phyloP scores from a whole-genome alignment of 2,888 invertebrate genomes.

The Andrena haemorrhoa region DNA sequence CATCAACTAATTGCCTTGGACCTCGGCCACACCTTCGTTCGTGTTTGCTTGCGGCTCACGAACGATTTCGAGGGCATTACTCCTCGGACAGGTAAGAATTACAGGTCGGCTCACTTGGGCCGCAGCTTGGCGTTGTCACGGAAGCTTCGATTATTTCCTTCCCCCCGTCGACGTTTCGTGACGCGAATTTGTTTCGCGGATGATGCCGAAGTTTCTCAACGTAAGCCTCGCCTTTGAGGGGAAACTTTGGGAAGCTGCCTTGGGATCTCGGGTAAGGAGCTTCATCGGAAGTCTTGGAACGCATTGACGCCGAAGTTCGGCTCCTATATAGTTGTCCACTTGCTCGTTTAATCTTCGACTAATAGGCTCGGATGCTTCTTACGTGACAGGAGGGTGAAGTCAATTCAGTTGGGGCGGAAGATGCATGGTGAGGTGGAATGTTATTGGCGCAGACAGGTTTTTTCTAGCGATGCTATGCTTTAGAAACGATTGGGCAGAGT shows the following conservation, averaged over 20 bases:
- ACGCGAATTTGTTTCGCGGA: slow-evolving; percentile 3
- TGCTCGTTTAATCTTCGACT: background rate
- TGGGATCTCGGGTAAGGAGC: background rate
- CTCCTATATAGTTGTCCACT: background rate
- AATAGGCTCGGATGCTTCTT: no score
- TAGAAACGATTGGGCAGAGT: no score
- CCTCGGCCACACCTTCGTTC: slow-evolving; percentile 66
- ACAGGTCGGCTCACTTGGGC: slow-evolving; percentile 11
- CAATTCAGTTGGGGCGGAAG: background rate
- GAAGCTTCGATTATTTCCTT: slow-evolving; percentile 22
- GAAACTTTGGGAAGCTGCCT: background rate
- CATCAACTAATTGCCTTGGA: slow-evolving; percentile 80
- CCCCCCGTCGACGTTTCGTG: background rate
- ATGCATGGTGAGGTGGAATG: background rate
- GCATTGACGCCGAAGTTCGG: background rate
- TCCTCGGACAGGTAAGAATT: slow-evolving; percentile 37
- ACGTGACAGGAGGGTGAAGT: background rate
- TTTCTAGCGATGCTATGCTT: no score
- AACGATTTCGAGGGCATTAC: slow-evolving; percentile 36
- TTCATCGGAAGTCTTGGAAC: background rate
- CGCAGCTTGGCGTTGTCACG: slow-evolving; percentile 24
- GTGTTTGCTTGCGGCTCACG: slow-evolving; percentile 35
- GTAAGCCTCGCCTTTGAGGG: slow-evolving; percentile 1
- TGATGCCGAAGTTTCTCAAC: background rate
- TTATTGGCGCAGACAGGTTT: no score